Conservation (phyloP, 2,797 vertebrate species). For the Psittacula echo region DNA sequence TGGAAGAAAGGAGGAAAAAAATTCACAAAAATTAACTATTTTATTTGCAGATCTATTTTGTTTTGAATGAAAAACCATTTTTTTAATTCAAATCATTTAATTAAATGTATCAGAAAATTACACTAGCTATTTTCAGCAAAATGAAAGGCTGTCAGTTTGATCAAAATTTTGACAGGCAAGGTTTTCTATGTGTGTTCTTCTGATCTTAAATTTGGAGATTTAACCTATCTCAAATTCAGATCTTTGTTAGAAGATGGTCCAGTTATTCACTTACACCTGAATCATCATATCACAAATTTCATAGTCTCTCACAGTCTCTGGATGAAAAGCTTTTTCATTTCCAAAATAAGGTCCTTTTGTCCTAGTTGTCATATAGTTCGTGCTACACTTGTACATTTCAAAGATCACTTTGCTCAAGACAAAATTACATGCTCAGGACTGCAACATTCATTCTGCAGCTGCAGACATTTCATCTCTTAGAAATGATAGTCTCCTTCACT, state of each 20-base stretch:
- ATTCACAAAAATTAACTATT: background rate
- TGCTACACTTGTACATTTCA: constrained; percentile 21
- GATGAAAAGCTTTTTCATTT: constrained; percentile 8
- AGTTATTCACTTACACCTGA: background rate
- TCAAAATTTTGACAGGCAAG: background rate
- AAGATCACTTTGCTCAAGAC: constrained; percentile 36
- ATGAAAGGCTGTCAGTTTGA: background rate
- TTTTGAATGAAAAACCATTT: background rate
- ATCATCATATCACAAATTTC: background rate
- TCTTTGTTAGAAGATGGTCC: background rate
- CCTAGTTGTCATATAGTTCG: background rate
- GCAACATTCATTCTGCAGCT: background rate
- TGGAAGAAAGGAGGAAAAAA: background rate
- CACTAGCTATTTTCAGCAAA: background rate
- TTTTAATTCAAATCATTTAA: background rate
- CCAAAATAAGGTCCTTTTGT: constrained; percentile 8
- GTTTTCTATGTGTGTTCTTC: background rate
- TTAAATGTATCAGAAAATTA: background rate
- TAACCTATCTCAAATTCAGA: background rate
- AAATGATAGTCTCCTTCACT: constrained; percentile 3
- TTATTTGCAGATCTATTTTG: background rate
- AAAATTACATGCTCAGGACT: background rate
- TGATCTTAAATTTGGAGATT: background rate
- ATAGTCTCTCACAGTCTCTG: background rate
- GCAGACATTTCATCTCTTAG: background rate